Base-by-base conservation (phyloP, 2,888 invertebrate genomes). In the Geophilus truncorum region DNA sequence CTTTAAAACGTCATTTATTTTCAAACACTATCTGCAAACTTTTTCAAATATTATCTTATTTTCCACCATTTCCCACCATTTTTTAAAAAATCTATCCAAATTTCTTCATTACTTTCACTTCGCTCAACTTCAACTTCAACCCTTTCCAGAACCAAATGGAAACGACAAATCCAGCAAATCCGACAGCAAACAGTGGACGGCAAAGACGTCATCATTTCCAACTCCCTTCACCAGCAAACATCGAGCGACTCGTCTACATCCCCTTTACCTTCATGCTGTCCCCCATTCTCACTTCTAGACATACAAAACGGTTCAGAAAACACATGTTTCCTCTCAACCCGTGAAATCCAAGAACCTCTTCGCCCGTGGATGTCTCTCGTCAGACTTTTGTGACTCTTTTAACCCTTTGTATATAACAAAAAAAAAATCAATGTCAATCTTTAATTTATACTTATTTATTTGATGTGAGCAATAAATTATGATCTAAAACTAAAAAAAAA, bases 161-260 rank as follows among this genome's bases (percentile, higher is more conserved):
- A 89, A 84, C 85, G 89, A 12, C 89, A 89, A 84, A 96, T 95
- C 87, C 96, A 96, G 85, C 95, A 95, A 85, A 87, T 95, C 7
- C 91, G 95, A 0, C 94, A 95, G 85, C 94, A 95, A 51, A 57
- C 79, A 51, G 51, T 45, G 7, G 79, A 40, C 10, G 28, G 18
- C 23, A 79, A 79, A 57, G 79, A 79, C 21, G 45, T 79, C 4
- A 45, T 32, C 18, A 23, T 45, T 45, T 45, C 45, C 23, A 28
- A 45, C 10, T 15, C 79, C 6, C 79, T 45, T 51, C 28, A 40
- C 25, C 79, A 40, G 6, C 57, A 57, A n/a, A 57, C 5, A 18
- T 57, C 57, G 1, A 57, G 21, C 57, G 57, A 57, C 18, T 23
- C 79, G 21, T 40, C 36, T 15, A 32, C 79, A 12, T 25, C 79